phyloP scores from a whole-genome alignment of 2,888 invertebrate genomes.

The Morpho helenor region DNA sequence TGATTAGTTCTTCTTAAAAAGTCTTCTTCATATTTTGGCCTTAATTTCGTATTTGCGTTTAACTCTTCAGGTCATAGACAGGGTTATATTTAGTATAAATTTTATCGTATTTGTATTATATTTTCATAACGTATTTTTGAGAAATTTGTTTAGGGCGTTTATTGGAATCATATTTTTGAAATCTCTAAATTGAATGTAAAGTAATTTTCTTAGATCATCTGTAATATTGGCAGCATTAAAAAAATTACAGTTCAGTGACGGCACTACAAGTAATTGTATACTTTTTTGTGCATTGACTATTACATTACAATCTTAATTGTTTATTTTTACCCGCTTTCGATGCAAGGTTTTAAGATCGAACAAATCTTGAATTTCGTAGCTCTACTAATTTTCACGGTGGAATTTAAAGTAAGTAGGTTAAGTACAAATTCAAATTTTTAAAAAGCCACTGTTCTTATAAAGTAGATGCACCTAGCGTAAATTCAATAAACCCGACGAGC shows the following conservation, averaged over 20 bases:
- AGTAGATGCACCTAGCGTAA: conserved; percentile 77
- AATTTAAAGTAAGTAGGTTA: conserved; percentile 68
- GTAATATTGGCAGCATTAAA: conserved; percentile 51
- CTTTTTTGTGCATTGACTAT: conserved; percentile 31
- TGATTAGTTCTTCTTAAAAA: conserved; percentile 48
- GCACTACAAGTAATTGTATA: conserved; percentile 26
- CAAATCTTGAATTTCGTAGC: conserved; percentile 27
- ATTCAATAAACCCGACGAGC: conserved; percentile 78
- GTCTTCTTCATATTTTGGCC: conserved; percentile 70
- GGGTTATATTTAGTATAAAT: conserved; percentile 80
- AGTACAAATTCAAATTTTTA: conserved; percentile 78
- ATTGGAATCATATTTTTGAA: conserved; percentile 78
- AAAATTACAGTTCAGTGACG: conserved; percentile 32
- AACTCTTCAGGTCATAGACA: conserved; percentile 80
- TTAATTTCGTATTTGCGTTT: conserved; percentile 45
- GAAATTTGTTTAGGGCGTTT: conserved; percentile 75
- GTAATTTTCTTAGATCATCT: conserved; percentile 64
- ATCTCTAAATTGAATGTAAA: conserved; percentile 69
- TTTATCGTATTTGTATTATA: conserved; percentile 79
- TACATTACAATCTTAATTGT: conserved; percentile 13
- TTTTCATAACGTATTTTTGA: conserved; percentile 79
- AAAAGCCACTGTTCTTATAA: conserved; percentile 78
- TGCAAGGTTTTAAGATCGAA: conserved; percentile 26
- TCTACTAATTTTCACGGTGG: conserved; percentile 53
- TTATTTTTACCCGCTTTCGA: conserved; percentile 26